Base-by-base conservation (phyloP, 2,113 vertebrate genomes). In the Rhinogobius similis region DNA sequence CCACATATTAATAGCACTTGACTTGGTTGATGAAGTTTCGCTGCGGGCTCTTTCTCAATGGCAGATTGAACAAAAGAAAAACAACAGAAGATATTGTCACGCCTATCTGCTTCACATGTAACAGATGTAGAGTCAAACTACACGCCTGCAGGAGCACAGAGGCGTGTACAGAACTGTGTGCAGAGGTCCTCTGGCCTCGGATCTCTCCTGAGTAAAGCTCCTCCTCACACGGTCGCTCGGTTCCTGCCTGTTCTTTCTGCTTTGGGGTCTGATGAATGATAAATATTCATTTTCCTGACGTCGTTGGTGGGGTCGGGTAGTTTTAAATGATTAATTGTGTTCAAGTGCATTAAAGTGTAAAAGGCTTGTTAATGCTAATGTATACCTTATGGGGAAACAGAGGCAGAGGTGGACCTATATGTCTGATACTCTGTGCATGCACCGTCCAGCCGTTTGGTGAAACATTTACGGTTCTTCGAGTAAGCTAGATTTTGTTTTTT, bases 241-340 rank as follows among this genome's bases (percentile, higher is more conserved):
- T 70, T 82, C 68, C 68, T 5, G 55, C 46, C 75, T 84, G 78
- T 88, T 85, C 64, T 73, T 66, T 62, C 59, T 59, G 76, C 85
- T 82, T 87, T 79, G 73, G 72, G 71, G 70, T 79, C 68, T 53
- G 73, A 72, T 79, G 64, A 53, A 82, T 82, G 82, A 91, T 91
- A 77, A 85, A 91, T 90, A 92, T 89, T 82, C 70, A 90, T 86
- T 79, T 68, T 27, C 56, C 70, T 86, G 82, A 76, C 76, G 72
- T 86, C 67, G 65, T 86, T 84, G 77, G 83, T 82, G 87, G 88
- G 77, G 77, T 71, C 67, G 46, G 78, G 78, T 78, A 75, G 82
- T 79, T 26, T 84, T 87, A 84, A 90, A 91, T 90, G 78, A 89
- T 91, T 90, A 62, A 91, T 88, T 82, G 72, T 72, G 71, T 84